Conservation (phyloP, 2,113 vertebrate species). For the Turdus rufiventris region DNA sequence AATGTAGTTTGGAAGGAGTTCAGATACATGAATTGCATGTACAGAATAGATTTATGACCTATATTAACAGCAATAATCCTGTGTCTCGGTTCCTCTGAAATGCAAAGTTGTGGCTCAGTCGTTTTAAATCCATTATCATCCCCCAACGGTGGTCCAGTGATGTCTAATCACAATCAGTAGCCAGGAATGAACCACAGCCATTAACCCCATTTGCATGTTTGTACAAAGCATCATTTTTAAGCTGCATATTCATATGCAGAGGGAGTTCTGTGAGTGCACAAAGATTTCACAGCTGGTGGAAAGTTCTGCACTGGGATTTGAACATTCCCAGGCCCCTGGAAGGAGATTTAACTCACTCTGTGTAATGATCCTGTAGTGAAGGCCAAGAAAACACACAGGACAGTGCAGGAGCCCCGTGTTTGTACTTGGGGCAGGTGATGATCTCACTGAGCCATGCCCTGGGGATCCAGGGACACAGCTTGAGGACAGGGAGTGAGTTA, state of each 20-base stretch:
- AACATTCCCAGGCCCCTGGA: background rate
- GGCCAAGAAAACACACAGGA: background rate
- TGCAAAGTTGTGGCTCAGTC: background rate
- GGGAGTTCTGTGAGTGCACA: background rate
- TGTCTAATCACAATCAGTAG: conserved; percentile 24
- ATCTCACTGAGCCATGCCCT: background rate
- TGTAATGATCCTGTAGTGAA: background rate
- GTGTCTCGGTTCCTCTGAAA: background rate
- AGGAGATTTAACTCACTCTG: background rate
- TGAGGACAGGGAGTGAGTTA: background rate
- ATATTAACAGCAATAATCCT: conserved; percentile 21
- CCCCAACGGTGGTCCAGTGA: background rate
- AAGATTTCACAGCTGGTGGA: background rate
- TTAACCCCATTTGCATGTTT: conserved; percentile 33
- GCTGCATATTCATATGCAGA: background rate
- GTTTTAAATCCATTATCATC: conserved; percentile 13
- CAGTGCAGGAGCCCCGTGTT: background rate
- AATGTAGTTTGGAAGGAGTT: conserved; percentile 38
- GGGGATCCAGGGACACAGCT: background rate
- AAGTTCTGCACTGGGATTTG: background rate
- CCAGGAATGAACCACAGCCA: conserved; percentile 13
- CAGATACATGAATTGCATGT: conserved; percentile 6
- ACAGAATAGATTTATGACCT: conserved; percentile 22
- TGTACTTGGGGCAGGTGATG: background rate
- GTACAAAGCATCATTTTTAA: conserved; percentile 17